Conservation (phyloP, 2,888 invertebrate genomes). For the Gryllus longicercus region DNA sequence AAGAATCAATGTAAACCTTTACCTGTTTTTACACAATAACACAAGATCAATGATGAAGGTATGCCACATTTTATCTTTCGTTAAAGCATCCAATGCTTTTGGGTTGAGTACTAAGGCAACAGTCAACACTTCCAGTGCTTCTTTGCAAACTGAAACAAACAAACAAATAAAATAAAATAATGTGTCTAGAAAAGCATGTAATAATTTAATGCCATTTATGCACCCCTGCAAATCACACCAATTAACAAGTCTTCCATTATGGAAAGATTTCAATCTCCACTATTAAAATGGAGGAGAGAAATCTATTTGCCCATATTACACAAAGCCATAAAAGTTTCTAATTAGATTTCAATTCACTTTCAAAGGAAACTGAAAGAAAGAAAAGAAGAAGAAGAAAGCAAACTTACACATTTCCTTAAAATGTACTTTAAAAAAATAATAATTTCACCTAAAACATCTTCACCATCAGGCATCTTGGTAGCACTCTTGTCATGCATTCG, state of each 20-base stretch:
- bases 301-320: no score
- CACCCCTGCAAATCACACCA: no score
- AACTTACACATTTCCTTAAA: background rate
- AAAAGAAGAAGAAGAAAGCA: background rate
- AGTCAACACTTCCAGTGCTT: constrained; percentile 88
- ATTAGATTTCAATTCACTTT: no score
- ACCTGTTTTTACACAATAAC: constrained; percentile 61
- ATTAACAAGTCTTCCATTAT: no score
- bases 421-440: constrained; percentile 35
- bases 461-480: constrained; percentile 57
- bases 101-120: constrained; percentile 86
- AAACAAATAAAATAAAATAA: no score
- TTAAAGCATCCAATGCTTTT: constrained; percentile 75
- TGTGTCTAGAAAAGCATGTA: no score
- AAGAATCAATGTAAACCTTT: constrained; percentile 20
- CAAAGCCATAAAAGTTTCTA: no score
- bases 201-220: no score
- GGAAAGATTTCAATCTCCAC: no score
- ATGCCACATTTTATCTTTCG: constrained; percentile 81
- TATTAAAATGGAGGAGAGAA: no score
- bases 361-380: background rate
- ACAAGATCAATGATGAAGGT: constrained; percentile 85
- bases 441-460: constrained; percentile 58
- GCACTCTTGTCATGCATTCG: constrained; percentile 59
- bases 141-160: constrained; percentile 67